Evolutionary conservation across 2,888 invertebrate genomes (phyloP).

Genomic region (Callyntrura guangdongensis): DNA sequence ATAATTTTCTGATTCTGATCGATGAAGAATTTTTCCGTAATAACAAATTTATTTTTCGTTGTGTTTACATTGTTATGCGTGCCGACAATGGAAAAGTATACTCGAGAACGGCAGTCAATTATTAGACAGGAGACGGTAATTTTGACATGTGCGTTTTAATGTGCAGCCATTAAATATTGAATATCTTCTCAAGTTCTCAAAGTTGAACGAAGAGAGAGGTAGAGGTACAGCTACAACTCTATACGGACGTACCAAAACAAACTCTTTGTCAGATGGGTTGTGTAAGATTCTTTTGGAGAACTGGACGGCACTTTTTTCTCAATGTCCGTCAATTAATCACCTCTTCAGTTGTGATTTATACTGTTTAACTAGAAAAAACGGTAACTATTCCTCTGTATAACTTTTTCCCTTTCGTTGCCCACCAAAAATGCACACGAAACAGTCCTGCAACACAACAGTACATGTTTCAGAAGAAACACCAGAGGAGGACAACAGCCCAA

Average conservation of each 20-base stretch:
- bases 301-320: conserved; percentile 41
- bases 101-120: conserved; percentile 29
- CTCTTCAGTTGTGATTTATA: conserved; percentile 47
- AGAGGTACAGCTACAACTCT: background rate
- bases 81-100: conserved; percentile 39
- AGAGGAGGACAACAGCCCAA: conserved; percentile 19
- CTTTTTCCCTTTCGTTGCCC: background rate
- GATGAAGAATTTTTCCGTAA: conserved; percentile 31
- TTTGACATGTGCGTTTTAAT: conserved; percentile 18
- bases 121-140: background rate
- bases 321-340: conserved; percentile 72
- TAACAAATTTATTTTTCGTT: background rate
- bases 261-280: background rate
- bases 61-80: conserved; percentile 7
- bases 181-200: background rate
- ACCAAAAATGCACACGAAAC: background rate
- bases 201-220: background rate
- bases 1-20: conserved; percentile 33
- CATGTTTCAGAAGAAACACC: background rate
- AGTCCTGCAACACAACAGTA: background rate
- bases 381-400: background rate
- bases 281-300: background rate
- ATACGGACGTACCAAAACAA: background rate
- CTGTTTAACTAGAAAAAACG: conserved; percentile 7
- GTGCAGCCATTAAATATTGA: background rate